These are phyloP conservation scores for Neodiprion fabricii DNA, from an alignment of 1,140 invertebrate genomes.

Conservation along the genomic window DNA sequence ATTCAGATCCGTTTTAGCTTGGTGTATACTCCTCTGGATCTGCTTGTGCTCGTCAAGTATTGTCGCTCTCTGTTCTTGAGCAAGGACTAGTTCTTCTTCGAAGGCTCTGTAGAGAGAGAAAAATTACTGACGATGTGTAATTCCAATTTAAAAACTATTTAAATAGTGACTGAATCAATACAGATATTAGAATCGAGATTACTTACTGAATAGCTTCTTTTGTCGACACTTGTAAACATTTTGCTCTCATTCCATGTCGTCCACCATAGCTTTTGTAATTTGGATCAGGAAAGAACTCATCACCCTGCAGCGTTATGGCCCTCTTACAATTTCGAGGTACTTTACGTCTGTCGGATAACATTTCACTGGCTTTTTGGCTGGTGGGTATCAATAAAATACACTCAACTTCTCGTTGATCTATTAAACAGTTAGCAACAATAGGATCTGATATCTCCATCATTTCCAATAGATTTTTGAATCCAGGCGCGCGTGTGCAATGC, in stretches of 20 bases:
- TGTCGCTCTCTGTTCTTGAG: slow-evolving; percentile 27
- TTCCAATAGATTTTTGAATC: slow-evolving; percentile 70
- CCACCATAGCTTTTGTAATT: slow-evolving; percentile 72
- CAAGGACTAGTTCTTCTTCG: slow-evolving; percentile 44
- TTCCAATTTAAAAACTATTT: slow-evolving; percentile 15
- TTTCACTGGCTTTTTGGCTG: slow-evolving; percentile 66
- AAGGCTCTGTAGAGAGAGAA: slow-evolving; percentile 28
- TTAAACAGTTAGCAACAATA: slow-evolving; percentile 82
- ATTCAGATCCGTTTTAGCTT: slow-evolving; percentile 31
- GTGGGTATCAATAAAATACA: slow-evolving; percentile 72
- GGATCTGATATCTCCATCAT: slow-evolving; percentile 76
- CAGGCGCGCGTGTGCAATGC: slow-evolving; percentile 56
- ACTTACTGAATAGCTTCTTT: slow-evolving; percentile 64
- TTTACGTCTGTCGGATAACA: slow-evolving; percentile 66
- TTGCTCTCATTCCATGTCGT: slow-evolving; percentile 46
- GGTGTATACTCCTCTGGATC: slow-evolving; percentile 36
- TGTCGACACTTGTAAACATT: slow-evolving; percentile 70
- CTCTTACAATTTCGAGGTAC: slow-evolving; percentile 72
- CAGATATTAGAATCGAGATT: neutral
- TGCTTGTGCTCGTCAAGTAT: slow-evolving; percentile 18
- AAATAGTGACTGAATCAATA: neutral
- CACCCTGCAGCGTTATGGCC: slow-evolving; percentile 68
- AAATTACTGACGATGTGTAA: slow-evolving; percentile 22
- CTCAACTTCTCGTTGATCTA: slow-evolving; percentile 80
- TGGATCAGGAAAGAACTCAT: slow-evolving; percentile 70